Evolutionary conservation across 2,113 vertebrate species (phyloP), one percentile per base, ranked within the genome.

Genomic region (Uropsilus gracilis): DNA sequence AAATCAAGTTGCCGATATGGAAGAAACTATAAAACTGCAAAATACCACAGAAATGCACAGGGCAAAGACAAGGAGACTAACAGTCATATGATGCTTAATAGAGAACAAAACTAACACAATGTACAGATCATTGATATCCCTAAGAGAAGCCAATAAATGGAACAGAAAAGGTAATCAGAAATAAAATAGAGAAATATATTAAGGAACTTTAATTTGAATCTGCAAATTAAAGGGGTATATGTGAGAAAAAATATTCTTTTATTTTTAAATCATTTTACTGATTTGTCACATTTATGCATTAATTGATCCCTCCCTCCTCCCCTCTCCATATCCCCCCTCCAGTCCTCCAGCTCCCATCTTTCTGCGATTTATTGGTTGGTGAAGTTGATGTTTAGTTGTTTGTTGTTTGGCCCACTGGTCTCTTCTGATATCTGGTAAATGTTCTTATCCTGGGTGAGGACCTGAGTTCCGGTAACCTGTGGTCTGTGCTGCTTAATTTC

Each of bases 21-120:
- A 91, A n/a, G 59, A 72, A 73, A 81, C 30, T 77, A 24, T 42
- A 95, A 82, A 78, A 82, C 30, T 77, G 32, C 42, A 95, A 82
- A 78, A 82, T 30, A 57, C 59, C 68, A 82, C 26, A 91, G 20
- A 20, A 75, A 87, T 11, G 10, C 8, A 61, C 59, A 34, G 17
- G 53, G 34, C 50, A 81, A 95, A 34, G n/a, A 55, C 30, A 93
- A 64, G 59, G 18, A 50, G 6, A 53, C 82, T 75, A 37, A 82
- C 80, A 86, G n/a, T n/a, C 42, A 78, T 7, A 26, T 59, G 12
- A 82, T 69, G n/a, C 69, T 16, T 86, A 37, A 76, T 50, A 50
- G 34, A 76, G 17, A 76, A 72, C 48, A 91, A 82, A 94, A 22
- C 34, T 37, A 64, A 78, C 44, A 46, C 91, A 75, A 55, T 17